Conservation (phyloP, 2,888 invertebrate genomes). For the Heliconius cydno region DNA sequence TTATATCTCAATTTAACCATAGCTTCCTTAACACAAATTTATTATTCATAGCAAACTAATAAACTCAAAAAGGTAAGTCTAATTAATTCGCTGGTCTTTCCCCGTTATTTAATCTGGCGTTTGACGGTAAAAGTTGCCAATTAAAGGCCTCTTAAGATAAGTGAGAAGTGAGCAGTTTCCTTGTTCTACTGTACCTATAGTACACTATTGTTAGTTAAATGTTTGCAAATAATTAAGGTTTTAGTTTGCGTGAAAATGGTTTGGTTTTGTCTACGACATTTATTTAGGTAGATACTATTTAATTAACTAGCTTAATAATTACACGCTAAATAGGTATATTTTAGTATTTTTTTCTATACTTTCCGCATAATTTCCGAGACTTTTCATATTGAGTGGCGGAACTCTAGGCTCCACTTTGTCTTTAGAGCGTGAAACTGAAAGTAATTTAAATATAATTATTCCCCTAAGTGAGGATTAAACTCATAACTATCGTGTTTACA, state of each 20-base stretch:
- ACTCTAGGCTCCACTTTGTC: too few relatives aligned
- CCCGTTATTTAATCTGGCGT: slow-evolving; percentile 45
- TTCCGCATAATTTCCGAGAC: too few relatives aligned
- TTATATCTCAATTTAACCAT: neutral
- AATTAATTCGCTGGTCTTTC: slow-evolving; percentile 44
- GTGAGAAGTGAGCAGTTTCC: slow-evolving; percentile 42
- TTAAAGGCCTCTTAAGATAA: slow-evolving; percentile 45
- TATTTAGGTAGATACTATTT: too few relatives aligned
- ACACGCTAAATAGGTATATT: too few relatives aligned
- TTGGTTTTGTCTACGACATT: neutral
- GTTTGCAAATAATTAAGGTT: slow-evolving; percentile 11
- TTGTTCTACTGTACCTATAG: slow-evolving; percentile 36
- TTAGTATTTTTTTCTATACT: too few relatives aligned
- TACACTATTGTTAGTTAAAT: slow-evolving; percentile 39
- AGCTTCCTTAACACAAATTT: slow-evolving; percentile 5
- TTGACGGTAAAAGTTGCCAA: slow-evolving; percentile 47
- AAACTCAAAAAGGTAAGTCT: slow-evolving; percentile 29
- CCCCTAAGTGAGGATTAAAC: too few relatives aligned
- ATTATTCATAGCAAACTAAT: slow-evolving; percentile 15
- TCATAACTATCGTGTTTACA: too few relatives aligned
- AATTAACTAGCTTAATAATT: too few relatives aligned
- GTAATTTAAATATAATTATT: too few relatives aligned
- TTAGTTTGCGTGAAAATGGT: neutral
- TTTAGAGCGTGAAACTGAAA: too few relatives aligned
- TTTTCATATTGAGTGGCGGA: too few relatives aligned